Conservation (phyloP, 2,113 vertebrate species). For the Hemiprocne comata region DNA sequence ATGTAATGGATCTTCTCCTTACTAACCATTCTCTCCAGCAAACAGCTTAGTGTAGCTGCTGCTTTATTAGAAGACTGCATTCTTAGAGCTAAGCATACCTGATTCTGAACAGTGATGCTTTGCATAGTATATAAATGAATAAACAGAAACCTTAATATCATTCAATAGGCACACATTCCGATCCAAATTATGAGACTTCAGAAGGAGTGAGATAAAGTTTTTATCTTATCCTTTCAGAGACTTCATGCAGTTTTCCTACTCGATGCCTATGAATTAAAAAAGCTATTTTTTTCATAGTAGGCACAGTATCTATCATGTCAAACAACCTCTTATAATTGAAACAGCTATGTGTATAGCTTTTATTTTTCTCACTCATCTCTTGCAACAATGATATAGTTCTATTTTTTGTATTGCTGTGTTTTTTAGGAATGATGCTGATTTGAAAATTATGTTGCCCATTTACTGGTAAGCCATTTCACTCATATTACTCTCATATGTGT, state of each 20-base stretch:
- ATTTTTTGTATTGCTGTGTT: background rate
- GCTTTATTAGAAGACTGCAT: background rate
- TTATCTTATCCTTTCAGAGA: background rate
- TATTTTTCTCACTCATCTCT: background rate
- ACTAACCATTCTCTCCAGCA: slow-evolving; percentile 1
- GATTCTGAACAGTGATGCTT: background rate
- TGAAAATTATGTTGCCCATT: background rate
- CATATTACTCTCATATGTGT: background rate
- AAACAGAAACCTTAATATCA: slow-evolving; percentile 12
- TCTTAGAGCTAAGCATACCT: background rate
- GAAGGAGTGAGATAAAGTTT: background rate
- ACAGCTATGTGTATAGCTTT: background rate
- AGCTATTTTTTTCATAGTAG: background rate
- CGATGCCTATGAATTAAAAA: background rate
- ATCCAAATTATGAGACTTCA: background rate
- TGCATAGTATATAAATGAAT: background rate
- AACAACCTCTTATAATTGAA: background rate
- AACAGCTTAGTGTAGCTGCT: background rate
- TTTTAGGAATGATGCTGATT: background rate
- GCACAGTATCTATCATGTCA: background rate
- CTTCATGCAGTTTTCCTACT: background rate
- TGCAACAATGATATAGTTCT: background rate
- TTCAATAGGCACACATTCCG: background rate
- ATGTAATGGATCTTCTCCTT: slow-evolving; percentile 11
- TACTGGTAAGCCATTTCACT: background rate